Evolutionary conservation across 2,888 invertebrate genomes (phyloP).

Genomic region (Pyrrhosoma nymphula): DNA sequence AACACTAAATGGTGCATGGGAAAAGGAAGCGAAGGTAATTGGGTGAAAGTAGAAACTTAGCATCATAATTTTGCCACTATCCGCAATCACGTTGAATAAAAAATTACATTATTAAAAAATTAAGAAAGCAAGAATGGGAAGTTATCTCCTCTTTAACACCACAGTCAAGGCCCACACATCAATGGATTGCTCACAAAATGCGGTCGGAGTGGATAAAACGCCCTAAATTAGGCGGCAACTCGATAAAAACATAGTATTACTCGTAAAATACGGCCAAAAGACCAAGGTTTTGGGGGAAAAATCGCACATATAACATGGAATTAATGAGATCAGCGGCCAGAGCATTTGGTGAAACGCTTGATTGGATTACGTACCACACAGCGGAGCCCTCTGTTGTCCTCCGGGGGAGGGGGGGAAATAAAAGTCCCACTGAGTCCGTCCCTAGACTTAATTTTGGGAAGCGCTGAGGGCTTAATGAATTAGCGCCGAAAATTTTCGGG

Average conservation of each 20-base stretch:
- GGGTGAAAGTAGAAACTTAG: background rate
- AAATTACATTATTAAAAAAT: background rate
- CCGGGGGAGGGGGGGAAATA: background rate
- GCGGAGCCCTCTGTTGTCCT: background rate
- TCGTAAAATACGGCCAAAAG: background rate
- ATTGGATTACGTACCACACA: background rate
- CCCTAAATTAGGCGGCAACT: background rate
- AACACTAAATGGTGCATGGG: background rate
- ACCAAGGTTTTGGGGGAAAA: background rate
- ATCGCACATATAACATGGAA: background rate
- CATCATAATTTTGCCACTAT: background rate
- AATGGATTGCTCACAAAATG: background rate
- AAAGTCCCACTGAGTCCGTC: background rate
- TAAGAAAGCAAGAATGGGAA: background rate
- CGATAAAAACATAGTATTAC: background rate
- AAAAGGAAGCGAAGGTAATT: background rate
- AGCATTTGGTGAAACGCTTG: conserved; percentile 12
- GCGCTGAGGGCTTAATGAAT: background rate
- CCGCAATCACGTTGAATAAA: background rate
- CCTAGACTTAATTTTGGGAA: background rate
- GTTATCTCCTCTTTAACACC: background rate
- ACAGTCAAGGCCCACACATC: background rate
- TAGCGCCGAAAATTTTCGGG: background rate
- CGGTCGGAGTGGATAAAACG: background rate
- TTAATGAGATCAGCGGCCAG: background rate